Base-by-base conservation (phyloP, 2,797 vertebrate genomes). In the Oreonectes daqikongensis region DNA sequence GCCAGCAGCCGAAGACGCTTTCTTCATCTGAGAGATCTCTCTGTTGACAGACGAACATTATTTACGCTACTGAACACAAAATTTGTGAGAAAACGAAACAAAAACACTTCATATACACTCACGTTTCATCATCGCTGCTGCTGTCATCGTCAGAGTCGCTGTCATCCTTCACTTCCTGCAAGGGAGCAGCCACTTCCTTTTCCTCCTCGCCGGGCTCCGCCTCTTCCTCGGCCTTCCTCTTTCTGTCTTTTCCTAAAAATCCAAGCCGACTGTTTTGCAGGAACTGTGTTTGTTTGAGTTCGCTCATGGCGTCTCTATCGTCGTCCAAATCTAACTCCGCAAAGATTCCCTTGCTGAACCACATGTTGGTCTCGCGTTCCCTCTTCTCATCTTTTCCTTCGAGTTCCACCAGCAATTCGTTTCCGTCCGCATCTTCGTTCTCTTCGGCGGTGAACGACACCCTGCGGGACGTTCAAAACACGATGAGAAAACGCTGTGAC, bases 261-360 rank as follows among this genome's bases (percentile, higher is more conserved):
- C n/a, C 81, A 69, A 60, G 68, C 70, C 0, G 18, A 80, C 81
- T 87, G 87, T 1, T 90, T 73, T 89, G 90, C 66, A 96, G 87
- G 72, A 88, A 81, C 83, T 95, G 92, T 0, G 94, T 91, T 86
- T 98, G 97, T 24, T 63, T 82, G 64, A 98, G 92, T 87, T 98
- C 97, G 4, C 88, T 86, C 32, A 91, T 88, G 65, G 94, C 94
- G 0, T 99, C 96, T 57, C 91, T 93, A 0, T 99, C 95, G 0
- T 90, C 94, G 18, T 95, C 94, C 0, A 99, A 90, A 78, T 94
- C 89, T 0, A 99, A 91, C 81, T 96, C 95, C 0, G 94, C 91
- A 32, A 99, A 99, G 71, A 95, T 94, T 0, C 90, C 95, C 97
- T 99, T 99, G 83, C 94, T 96, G 24, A 99, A 99, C 97, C 97